A percentile compares a stretch with the other conserved stretches of the same genome.
Conservation (phyloP, 2,113 vertebrate species). For the Embiotoca jacksoni region DNA sequence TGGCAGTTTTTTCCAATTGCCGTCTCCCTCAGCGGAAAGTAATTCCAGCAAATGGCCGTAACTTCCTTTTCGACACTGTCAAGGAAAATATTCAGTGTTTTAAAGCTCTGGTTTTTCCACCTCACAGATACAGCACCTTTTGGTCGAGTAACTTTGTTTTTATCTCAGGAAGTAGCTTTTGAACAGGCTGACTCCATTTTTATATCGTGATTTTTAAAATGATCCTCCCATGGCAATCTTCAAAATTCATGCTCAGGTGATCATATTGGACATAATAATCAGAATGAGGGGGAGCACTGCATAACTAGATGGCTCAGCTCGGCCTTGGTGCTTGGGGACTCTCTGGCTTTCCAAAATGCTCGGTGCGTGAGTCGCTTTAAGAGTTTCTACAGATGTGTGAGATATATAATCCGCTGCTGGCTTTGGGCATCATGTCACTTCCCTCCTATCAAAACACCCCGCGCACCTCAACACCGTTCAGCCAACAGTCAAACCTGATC, state of each 20-base stretch:
- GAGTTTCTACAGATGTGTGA: constrained; percentile 72
- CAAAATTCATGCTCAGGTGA: constrained; percentile 10
- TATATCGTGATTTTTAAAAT: constrained; percentile 6
- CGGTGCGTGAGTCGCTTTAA: constrained; percentile 43
- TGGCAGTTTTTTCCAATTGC: constrained; percentile 61
- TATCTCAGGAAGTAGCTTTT: constrained; percentile 20
- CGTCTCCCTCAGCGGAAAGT: constrained; percentile 51
- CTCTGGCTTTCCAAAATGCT: constrained; percentile 43
- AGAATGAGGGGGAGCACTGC: constrained; percentile 10
- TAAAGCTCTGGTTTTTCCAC: constrained; percentile 39
- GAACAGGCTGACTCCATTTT: constrained; percentile 6
- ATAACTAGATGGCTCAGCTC: constrained; percentile 41
- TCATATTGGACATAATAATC: constrained; percentile 28
- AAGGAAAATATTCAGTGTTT: constrained; percentile 55
- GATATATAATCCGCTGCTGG: constrained; percentile 59
- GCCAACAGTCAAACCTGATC: constrained; percentile 54
- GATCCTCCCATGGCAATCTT: background rate
- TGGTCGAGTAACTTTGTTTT: constrained; percentile 4
- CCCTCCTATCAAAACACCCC: constrained; percentile 68
- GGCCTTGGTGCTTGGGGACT: constrained; percentile 22
- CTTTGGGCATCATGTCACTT: constrained; percentile 67
- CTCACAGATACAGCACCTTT: constrained; percentile 20
- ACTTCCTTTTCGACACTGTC: constrained; percentile 62
- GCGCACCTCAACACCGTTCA: constrained; percentile 41
- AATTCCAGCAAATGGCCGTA: constrained; percentile 44